These are phyloP conservation scores for Chironex yamaguchii DNA, from an alignment of 30 jellyfish, hydroid and myxozoan species.

Conservation along the genomic window DNA sequence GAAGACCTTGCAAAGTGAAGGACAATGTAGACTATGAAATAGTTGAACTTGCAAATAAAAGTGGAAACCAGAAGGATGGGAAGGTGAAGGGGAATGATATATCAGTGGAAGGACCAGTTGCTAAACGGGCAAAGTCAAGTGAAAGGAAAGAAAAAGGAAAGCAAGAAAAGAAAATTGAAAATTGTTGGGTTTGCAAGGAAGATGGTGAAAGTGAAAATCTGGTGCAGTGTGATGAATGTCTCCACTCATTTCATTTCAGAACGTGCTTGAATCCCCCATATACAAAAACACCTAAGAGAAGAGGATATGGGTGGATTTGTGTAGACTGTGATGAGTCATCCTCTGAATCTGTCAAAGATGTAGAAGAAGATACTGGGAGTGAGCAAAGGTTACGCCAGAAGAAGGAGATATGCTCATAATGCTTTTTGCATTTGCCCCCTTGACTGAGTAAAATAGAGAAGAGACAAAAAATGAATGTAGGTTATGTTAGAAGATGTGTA, in stretches of 20 bases:
- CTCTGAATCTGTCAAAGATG: slow-evolving; percentile 62
- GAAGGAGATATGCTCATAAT: neutral
- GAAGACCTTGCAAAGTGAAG: slow-evolving; percentile 15
- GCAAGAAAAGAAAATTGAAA: slow-evolving; percentile 12
- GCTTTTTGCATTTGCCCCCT: too few species aligned
- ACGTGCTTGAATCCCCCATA: slow-evolving; percentile 93
- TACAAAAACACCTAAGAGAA: slow-evolving; percentile 80
- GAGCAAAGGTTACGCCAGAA: neutral
- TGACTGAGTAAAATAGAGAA: too few species aligned
- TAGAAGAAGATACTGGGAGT: slow-evolving; percentile 24
- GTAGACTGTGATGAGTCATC: slow-evolving; percentile 73
- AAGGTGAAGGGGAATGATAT: neutral
- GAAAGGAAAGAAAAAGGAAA: slow-evolving; percentile 29
- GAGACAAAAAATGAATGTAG: too few species aligned
- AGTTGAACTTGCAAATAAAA: neutral
- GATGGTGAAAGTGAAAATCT: slow-evolving; percentile 69
- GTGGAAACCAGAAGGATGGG: neutral
- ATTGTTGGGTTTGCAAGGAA: slow-evolving; percentile 78
- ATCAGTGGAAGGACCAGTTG: neutral
- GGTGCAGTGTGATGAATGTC: slow-evolving; percentile 92
- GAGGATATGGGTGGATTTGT: slow-evolving; percentile 87
- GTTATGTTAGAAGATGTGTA: too few species aligned
- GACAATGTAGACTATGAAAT: neutral
- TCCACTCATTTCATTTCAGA: slow-evolving; percentile 77
- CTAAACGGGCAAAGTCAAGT: neutral